phyloP scores from a whole-genome alignment of 1,140 invertebrate species.

The Drosophila lini region DNA sequence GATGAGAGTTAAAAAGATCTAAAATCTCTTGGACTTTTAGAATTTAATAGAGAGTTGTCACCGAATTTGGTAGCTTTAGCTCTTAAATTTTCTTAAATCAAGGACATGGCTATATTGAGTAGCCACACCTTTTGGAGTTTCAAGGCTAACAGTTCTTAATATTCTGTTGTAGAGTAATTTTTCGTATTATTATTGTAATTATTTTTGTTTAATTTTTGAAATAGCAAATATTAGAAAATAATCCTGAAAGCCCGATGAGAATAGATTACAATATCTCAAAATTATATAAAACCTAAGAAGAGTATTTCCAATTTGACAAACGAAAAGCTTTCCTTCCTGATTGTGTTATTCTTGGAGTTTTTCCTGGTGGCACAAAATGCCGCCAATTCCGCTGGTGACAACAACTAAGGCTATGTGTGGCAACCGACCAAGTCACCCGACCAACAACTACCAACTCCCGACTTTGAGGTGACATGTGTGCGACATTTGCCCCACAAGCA shows the following conservation, averaged over 20 bases:
- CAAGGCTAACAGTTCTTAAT: not conserved
- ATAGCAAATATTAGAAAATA: not conserved
- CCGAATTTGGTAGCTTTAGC: not conserved
- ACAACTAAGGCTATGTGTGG: conserved; percentile 65
- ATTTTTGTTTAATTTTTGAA: not conserved
- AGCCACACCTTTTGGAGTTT: not conserved
- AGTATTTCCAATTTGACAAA: not conserved
- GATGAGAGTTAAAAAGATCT: not conserved
- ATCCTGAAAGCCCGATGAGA: not conserved
- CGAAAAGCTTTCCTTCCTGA: not conserved
- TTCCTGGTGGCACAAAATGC: conserved; percentile 60
- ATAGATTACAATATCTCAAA: no score
- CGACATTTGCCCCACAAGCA: conserved; percentile 72
- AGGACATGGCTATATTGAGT: not conserved
- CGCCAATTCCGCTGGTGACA: conserved; percentile 66
- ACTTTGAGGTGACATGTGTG: conserved; percentile 66
- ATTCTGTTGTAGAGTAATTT: not conserved
- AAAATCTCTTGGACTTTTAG: not conserved
- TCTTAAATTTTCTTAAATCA: not conserved
- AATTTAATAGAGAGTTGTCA: no score
- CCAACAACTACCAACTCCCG: conserved; percentile 16
- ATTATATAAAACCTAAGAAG: not conserved
- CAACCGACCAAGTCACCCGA: conserved; percentile 43
- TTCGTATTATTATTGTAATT: not conserved
- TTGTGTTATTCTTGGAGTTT: conserved; percentile 35